A percentile compares a stretch with the other conserved stretches of the same genome.
These are phyloP conservation scores for Platanista minor DNA, from an alignment of 2,113 vertebrate genomes.

Conservation along the genomic window DNA sequence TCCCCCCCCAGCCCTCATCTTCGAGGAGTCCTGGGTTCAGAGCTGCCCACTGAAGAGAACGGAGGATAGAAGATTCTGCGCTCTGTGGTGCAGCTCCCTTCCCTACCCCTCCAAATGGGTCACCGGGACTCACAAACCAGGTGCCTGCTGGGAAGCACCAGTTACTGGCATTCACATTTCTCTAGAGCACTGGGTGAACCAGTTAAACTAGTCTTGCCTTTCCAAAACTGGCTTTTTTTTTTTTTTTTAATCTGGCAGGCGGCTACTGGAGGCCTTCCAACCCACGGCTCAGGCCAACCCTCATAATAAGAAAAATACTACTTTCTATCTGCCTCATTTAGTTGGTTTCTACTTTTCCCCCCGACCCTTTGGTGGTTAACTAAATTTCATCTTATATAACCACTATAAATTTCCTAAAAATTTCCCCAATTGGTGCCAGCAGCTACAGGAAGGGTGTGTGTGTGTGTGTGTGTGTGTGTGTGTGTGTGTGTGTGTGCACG, in stretches of 20 bases:
- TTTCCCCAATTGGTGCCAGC: background rate
- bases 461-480: no score
- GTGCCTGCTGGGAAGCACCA: background rate
- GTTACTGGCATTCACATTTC: background rate
- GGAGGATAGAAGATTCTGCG: fast-evolving
- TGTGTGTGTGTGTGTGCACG: no score
- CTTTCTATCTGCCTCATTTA: conserved; percentile 58
- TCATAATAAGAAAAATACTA: conserved; percentile 71
- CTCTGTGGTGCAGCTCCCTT: fast-evolving
- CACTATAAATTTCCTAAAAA: conserved; percentile 41
- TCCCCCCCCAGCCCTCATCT: background rate
- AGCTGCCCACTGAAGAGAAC: background rate
- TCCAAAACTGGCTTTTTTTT: background rate
- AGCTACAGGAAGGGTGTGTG: background rate
- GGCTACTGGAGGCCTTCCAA: conserved; percentile 63
- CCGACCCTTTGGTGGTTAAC: conserved; percentile 35
- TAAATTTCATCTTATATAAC: conserved; percentile 62
- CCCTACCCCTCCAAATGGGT: background rate
- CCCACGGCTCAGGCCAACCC: conserved; percentile 38
- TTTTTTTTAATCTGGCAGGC: conserved; percentile 39
- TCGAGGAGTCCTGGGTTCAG: background rate
- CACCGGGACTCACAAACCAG: background rate
- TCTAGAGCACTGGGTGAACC: conserved; percentile 15
- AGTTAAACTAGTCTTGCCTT: conserved; percentile 51
- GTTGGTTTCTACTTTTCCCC: conserved; percentile 23